phyloP scores from a whole-genome alignment of 2,888 invertebrate species.

The Stenchaetothrips biformis region DNA sequence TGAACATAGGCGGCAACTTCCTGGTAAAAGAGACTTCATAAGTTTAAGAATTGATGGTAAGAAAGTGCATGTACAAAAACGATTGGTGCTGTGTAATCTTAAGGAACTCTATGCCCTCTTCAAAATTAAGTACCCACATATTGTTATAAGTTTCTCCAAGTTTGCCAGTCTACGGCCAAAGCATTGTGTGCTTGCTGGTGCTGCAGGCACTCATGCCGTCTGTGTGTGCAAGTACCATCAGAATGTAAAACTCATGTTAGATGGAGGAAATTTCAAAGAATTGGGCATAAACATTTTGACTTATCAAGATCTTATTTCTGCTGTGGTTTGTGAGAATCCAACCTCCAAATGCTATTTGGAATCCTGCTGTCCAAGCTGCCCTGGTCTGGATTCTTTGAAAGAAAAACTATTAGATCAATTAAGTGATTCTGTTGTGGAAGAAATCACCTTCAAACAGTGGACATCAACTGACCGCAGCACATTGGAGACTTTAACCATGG shows the following conservation, averaged over 20 bases:
- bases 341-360: slow-evolving; percentile 21
- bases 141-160: slow-evolving; percentile 32
- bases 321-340: slow-evolving; percentile 30
- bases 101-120: slow-evolving; percentile 30
- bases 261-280: slow-evolving; percentile 29
- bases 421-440: slow-evolving; percentile 27
- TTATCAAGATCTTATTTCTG: slow-evolving; percentile 8
- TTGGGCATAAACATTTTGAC: slow-evolving; percentile 9
- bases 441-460: slow-evolving; percentile 27
- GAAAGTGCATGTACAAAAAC: slow-evolving; percentile 29
- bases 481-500: slow-evolving; percentile 28
- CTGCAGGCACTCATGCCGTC: slow-evolving; percentile 33
- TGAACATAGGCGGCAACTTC: slow-evolving; percentile 33
- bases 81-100: slow-evolving; percentile 30
- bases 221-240: slow-evolving; percentile 33
- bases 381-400: slow-evolving; percentile 27
- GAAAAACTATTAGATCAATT: slow-evolving; percentile 31
- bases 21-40: slow-evolving; percentile 34
- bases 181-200: slow-evolving; percentile 32
- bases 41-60: slow-evolving; percentile 30
- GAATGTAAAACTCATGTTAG: slow-evolving; percentile 32
- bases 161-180: slow-evolving; percentile 31
- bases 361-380: slow-evolving; percentile 23
- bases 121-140: slow-evolving; percentile 27
- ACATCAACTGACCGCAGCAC: slow-evolving; percentile 18